phyloP scores from a whole-genome alignment of 2,113 vertebrate species.

The Vombatus ursinus region DNA sequence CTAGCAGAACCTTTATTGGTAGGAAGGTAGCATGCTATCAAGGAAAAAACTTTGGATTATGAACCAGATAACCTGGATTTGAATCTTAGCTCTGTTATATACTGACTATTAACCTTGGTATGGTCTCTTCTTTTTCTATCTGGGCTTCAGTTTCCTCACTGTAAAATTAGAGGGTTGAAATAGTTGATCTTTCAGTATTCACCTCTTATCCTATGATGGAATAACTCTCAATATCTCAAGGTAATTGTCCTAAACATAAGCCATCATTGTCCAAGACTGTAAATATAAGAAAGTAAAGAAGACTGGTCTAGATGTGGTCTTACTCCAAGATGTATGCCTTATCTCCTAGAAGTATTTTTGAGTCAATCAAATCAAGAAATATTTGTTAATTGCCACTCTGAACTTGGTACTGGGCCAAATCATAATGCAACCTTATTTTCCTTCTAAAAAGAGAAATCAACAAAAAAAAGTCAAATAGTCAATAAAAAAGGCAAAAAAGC shows the following conservation, averaged over 20 bases:
- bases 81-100: neutral
- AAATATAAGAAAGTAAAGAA: neutral
- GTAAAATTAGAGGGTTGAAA: neutral
- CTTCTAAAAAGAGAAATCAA: neutral
- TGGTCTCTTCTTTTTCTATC: neutral
- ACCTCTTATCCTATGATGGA: neutral
- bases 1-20: neutral
- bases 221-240: neutral
- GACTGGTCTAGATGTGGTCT: neutral
- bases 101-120: neutral
- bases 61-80: neutral
- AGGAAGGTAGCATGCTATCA: neutral
- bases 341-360: neutral
- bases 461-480: neutral
- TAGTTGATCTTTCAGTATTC: neutral
- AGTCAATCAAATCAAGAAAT: neutral
- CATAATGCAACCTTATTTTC: neutral
- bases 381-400: neutral
- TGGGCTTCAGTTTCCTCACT: neutral
- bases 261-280: neutral
- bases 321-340: neutral
- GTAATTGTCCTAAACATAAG: neutral
- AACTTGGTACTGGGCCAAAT: neutral
- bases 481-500: neutral
- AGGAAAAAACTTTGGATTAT: neutral